A percentile compares a stretch with the other conserved stretches of the same genome.
These are phyloP conservation scores for Candidula unifasciata DNA, from an alignment of 2,888 invertebrate species.

Conservation along the genomic window DNA sequence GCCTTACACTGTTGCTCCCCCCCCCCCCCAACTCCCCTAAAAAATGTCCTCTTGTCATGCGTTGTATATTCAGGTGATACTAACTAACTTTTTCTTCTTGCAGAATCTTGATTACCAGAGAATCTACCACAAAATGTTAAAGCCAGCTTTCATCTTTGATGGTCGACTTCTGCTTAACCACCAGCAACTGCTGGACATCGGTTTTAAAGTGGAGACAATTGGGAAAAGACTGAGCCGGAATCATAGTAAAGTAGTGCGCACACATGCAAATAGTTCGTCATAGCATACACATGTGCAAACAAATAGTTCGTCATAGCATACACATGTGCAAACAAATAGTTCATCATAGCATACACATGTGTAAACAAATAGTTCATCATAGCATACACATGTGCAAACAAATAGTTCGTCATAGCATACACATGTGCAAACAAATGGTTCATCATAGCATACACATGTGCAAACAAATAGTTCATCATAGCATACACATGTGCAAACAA, in stretches of 20 bases:
- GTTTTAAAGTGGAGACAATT: constrained; percentile 96
- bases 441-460: too few species aligned
- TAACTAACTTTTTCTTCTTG: constrained; percentile 36
- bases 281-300: neutral
- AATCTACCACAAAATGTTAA: constrained; percentile 96
- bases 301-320: too few species aligned
- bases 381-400: too few species aligned
- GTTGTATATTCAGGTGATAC: neutral
- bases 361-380: too few species aligned
- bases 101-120: constrained; percentile 90
- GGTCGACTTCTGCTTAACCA: constrained; percentile 96
- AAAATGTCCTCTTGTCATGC: too few species aligned
- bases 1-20: neutral
- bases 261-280: constrained; percentile 45
- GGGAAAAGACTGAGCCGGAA: constrained; percentile 80
- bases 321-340: too few species aligned
- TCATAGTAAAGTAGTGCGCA: constrained; percentile 57
- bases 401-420: too few species aligned
- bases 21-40: neutral
- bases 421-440: too few species aligned
- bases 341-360: too few species aligned
- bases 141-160: constrained; percentile 98
- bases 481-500: too few species aligned
- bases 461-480: too few species aligned
- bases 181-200: constrained; percentile 87